Evolutionary conservation across 2,797 vertebrate genomes (phyloP), one percentile per base, ranked within the genome.

Genomic region (Urosaurus nigricauda): DNA sequence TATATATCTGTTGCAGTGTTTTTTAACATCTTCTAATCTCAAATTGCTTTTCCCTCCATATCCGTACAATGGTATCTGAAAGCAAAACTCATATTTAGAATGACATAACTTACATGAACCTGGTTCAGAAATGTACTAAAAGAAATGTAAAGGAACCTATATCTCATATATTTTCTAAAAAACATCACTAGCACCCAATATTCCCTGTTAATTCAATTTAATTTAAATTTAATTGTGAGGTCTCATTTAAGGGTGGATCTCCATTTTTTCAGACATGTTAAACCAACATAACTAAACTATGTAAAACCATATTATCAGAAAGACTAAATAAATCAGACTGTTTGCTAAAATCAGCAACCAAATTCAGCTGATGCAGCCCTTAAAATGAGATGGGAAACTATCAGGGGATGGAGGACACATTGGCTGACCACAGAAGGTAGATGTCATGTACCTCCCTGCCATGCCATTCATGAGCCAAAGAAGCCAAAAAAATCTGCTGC

Each of bases 11-110:
- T 98, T 98, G 1, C 97, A 97, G n/a, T 97, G 95, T 80, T 98
- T 99, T 94, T 97, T 97, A 94, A 98, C 97, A 53, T 98, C 97
- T 95, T 99, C 98, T 94, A 99, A 95, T 96, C 98, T 98, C 90
- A 99, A 95, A 92, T 98, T 98, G 95, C 98, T 99, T 90, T 97
- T 98, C 94, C 99, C 99, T 81, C 99, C 99, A 63, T 99, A 99
- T 92, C 99, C 99, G 35, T 98, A 99, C 81, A 99, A 97, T 0
- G 99, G 99, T 95, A 99, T 99, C 99, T 99, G 85, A 84, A 86
- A 95, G 19, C 92, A 84, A 84, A 17, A 79, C 83, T 63, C 4
- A 51, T 17, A 80, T 26, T 73, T 56, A 65, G 78, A 74, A n/a
- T 17, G 2, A 81, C 11, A n/a, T 9, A 43, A 81, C 85, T 80